phyloP scores from a whole-genome alignment of 1,140 invertebrate species.

The Hycleus phaleratus region DNA sequence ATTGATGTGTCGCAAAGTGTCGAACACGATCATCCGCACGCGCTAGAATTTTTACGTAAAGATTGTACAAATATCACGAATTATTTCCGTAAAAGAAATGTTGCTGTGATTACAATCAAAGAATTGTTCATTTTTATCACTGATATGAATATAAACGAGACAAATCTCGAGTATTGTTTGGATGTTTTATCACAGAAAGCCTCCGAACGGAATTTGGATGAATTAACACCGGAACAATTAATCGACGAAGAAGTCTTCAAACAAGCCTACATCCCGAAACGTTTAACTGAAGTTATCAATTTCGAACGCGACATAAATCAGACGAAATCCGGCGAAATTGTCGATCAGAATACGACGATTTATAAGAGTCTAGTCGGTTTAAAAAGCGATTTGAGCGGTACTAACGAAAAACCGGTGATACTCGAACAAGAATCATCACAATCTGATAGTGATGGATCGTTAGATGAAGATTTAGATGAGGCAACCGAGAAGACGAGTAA shows the following conservation, averaged over 20 bases:
- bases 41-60: conserved; percentile 88
- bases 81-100: conserved; percentile 85
- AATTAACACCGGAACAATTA: conserved; percentile 7
- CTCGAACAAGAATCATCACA: conserved; percentile 43
- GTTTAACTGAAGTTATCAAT: conserved; percentile 85
- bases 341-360: conserved; percentile 55
- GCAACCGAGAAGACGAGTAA: conserved; percentile 48
- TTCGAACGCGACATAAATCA: conserved; percentile 82
- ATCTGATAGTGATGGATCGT: conserved; percentile 36
- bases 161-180: conserved; percentile 75
- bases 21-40: conserved; percentile 94
- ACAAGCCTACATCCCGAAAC: conserved; percentile 88
- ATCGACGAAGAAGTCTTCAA: conserved; percentile 88
- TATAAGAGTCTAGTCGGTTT: conserved; percentile 82
- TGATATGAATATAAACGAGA: conserved; percentile 72
- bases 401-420: conserved; percentile 51
- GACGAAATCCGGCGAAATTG: conserved; percentile 57
- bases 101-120: conserved; percentile 83
- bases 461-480: conserved; percentile 36
- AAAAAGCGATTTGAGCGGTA: conserved; percentile 69
- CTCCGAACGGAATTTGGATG: conserved; percentile 52
- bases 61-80: conserved; percentile 92
- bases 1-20: conserved; percentile 99
- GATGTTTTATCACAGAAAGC: conserved; percentile 62
- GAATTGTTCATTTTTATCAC: conserved; percentile 95